These are phyloP conservation scores for Premnoplex brunnescens DNA, from an alignment of 2,797 vertebrate genomes.

Conservation along the genomic window DNA sequence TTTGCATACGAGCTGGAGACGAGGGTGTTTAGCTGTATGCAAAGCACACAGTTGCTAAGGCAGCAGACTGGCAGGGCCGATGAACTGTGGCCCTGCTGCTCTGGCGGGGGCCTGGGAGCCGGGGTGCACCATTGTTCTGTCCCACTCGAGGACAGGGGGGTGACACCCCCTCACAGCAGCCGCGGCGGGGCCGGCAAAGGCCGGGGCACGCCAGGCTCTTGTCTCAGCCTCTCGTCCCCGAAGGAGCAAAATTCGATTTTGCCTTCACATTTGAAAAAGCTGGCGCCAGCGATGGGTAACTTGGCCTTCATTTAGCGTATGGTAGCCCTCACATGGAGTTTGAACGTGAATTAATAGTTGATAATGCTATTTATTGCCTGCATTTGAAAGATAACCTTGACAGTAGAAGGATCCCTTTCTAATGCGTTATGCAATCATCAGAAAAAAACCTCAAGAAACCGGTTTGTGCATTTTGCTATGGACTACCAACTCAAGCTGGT, in stretches of 20 bases:
- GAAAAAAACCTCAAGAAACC: not conserved
- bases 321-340: not conserved
- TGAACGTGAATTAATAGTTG: not conserved
- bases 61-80: not conserved
- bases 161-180: not conserved
- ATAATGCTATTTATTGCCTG: not conserved
- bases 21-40: fast-evolving
- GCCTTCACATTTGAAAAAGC: not conserved
- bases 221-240: fast-evolving
- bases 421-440: not conserved
- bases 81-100: not conserved
- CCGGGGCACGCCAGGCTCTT: fast-evolving
- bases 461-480: not conserved
- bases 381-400: not conserved
- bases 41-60: not conserved
- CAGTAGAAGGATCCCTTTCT: not conserved
- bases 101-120: not conserved
- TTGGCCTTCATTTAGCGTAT: fast-evolving
- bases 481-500: not conserved
- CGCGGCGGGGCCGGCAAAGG: fast-evolving
- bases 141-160: fast-evolving
- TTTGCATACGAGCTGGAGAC: not conserved
- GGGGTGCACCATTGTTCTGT: not conserved
- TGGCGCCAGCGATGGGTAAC: not conserved
- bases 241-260: not conserved